Conservation (phyloP, 2,888 invertebrate species). For the Dasysyrphus tricinctus region DNA sequence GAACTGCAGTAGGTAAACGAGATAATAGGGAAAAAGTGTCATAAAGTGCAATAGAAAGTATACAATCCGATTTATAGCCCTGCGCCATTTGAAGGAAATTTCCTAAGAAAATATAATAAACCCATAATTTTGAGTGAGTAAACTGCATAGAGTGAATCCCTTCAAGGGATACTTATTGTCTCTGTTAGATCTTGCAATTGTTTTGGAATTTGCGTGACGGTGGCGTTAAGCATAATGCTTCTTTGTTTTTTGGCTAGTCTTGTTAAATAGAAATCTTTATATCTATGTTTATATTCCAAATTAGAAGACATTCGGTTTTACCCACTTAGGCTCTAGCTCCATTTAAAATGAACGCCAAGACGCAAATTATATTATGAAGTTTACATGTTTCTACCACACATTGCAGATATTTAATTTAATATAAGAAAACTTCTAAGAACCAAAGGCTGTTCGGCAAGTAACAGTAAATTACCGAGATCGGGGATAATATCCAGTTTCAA, state of each 20-base stretch:
- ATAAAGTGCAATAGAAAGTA: conserved; percentile 19
- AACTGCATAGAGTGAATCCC: not conserved
- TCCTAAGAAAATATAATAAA: not conserved
- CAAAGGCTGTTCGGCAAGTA: too few species aligned
- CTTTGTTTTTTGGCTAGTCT: not conserved
- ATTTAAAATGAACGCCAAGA: too few species aligned
- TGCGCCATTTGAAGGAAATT: not conserved
- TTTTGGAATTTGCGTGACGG: not conserved
- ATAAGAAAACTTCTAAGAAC: too few species aligned
- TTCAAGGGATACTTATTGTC: not conserved
- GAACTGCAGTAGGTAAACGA: not conserved
- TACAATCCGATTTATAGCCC: conserved; percentile 1
- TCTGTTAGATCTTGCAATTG: not conserved
- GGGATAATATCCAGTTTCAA: too few species aligned
- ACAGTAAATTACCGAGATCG: too few species aligned
- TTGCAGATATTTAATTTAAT: too few species aligned
- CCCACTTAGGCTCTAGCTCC: too few species aligned
- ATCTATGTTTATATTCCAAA: too few species aligned
- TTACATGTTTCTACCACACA: too few species aligned
- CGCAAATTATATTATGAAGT: too few species aligned
- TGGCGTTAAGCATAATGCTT: conserved; percentile 2
- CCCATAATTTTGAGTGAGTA: not conserved
- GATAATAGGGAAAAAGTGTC: conserved; percentile 10
- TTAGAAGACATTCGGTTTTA: too few species aligned
- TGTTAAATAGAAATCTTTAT: not conserved